phyloP scores from a whole-genome alignment of 2,797 vertebrate species.

The Etheostoma nigrum region DNA sequence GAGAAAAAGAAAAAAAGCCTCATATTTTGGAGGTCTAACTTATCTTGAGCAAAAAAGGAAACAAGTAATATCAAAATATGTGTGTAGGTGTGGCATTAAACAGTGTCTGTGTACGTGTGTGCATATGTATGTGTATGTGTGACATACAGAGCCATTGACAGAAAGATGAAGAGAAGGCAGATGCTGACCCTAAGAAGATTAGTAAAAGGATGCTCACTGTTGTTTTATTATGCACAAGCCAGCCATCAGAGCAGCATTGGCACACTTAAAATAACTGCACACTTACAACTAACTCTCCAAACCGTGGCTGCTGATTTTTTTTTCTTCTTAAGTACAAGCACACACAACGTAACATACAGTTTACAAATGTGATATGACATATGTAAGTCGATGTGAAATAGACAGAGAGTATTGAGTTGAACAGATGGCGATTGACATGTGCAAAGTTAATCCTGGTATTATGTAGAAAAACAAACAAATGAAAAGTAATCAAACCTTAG shows the following conservation, averaged over 20 bases:
- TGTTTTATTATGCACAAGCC: constrained; percentile 53
- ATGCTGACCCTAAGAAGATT: constrained; percentile 72
- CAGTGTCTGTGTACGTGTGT: constrained; percentile 8
- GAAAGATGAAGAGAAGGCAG: constrained; percentile 63
- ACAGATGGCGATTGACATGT: constrained; percentile 68
- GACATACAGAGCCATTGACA: constrained; percentile 28
- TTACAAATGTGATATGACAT: not conserved
- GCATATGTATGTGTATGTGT: constrained; percentile 7
- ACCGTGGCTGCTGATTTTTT: constrained; percentile 18
- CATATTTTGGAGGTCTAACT: not conserved
- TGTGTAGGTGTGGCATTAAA: constrained; percentile 5
- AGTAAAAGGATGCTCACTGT: constrained; percentile 65
- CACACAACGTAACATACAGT: not conserved
- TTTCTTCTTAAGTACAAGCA: constrained; percentile 5
- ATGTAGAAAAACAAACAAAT: constrained; percentile 40
- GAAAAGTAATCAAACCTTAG: constrained; percentile 48
- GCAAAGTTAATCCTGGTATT: constrained; percentile 69
- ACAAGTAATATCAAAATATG: not conserved
- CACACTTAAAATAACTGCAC: constrained; percentile 65
- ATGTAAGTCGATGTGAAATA: not conserved
- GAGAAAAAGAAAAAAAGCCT: constrained; percentile 21
- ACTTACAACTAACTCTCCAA: constrained; percentile 26
- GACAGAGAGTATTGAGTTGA: constrained; percentile 32
- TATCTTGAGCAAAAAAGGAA: not conserved
- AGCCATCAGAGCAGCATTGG: constrained; percentile 50